Base-by-base conservation (phyloP, 2,797 vertebrate species). In the Anguilla megastoma region DNA sequence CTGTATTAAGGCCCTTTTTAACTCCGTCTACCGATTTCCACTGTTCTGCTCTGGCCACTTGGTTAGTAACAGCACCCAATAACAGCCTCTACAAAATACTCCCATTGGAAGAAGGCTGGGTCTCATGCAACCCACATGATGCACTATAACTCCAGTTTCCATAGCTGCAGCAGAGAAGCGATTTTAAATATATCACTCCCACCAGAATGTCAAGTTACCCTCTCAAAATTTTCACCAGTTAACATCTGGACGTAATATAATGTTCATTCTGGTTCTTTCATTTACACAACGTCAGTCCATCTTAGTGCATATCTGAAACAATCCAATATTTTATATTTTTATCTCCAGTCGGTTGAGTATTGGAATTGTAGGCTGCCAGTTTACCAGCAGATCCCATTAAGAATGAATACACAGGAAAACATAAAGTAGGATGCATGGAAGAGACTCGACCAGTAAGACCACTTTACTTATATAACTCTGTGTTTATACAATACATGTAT, bases 131-230 rank as follows among this genome's bases (percentile, higher is more conserved):
- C 30, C 30, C 50, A 63, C 36, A 33, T 85, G 36, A 66, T 48
- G 45, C 84, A 85, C 9, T 18, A 66, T 45, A 66, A 60, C 21
- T 41, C 12, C 84, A 85, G 84, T 85, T 66, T 63, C 84, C 84
- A 85, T 66, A 85, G 84, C 84, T 85, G 56, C 84, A 36, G 54
- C 18, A 1, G 7, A 66, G 45, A 7, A 85, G 58, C 45, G 30
- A 85, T 85, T 21, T 45, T 58, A 18, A 27, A 85, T 85, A 45
- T 66, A 85, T 85, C 56, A 58, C 56, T 85, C 58, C 84, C 84
- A 21, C 56, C n/a, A 41, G 84, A 63, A 18, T 58, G 33, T 33
- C 60, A 12, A 85, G 84, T 63, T 41, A 63, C 56, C 58, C 58
- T 85, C 66, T 85, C 56, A 63, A 66, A 63, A 41, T 18, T 58